A percentile compares a stretch with the other conserved stretches of the same genome.
These are phyloP conservation scores for Scaeva pyrastri DNA, from an alignment of 2,888 invertebrate genomes.

Conservation along the genomic window DNA sequence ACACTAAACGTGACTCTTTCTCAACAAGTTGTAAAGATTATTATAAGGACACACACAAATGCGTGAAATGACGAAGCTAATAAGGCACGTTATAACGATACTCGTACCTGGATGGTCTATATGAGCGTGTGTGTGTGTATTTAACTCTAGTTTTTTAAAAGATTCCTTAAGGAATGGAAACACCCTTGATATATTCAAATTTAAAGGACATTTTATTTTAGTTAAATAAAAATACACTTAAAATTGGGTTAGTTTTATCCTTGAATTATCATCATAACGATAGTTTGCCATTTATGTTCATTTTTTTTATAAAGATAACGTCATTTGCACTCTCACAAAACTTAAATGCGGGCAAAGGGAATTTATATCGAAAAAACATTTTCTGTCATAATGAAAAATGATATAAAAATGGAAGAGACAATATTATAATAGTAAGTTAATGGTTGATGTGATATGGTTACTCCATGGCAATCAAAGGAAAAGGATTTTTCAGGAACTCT, in stretches of 20 bases:
- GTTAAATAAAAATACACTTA: conserved; percentile 1
- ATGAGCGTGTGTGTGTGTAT: conserved; percentile 7
- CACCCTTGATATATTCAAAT: conserved; percentile 33
- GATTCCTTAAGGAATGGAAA: not conserved
- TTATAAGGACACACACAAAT: conserved; percentile 58
- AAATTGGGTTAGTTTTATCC: conserved; percentile 1
- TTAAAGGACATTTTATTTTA: not conserved
- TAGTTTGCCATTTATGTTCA: not conserved
- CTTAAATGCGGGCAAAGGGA: conserved; percentile 53
- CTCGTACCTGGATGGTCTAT: conserved; percentile 22
- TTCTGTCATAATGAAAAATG: conserved; percentile 46
- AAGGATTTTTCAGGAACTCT: not conserved
- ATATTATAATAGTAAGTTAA: conserved; percentile 17
- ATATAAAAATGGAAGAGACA: conserved; percentile 15
- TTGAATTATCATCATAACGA: not conserved
- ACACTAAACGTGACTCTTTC: conserved; percentile 68
- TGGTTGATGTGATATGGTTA: not conserved
- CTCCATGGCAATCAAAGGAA: conserved; percentile 1
- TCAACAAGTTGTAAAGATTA: conserved; percentile 62
- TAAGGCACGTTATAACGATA: conserved; percentile 80
- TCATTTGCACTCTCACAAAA: conserved; percentile 59
- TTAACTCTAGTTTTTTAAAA: conserved; percentile 8
- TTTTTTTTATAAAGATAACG: conserved; percentile 58
- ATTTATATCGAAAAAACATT: conserved; percentile 44
- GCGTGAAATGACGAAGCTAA: conserved; percentile 80